phyloP scores from a whole-genome alignment of 2,113 vertebrate species.

The Xyrauchen texanus region DNA sequence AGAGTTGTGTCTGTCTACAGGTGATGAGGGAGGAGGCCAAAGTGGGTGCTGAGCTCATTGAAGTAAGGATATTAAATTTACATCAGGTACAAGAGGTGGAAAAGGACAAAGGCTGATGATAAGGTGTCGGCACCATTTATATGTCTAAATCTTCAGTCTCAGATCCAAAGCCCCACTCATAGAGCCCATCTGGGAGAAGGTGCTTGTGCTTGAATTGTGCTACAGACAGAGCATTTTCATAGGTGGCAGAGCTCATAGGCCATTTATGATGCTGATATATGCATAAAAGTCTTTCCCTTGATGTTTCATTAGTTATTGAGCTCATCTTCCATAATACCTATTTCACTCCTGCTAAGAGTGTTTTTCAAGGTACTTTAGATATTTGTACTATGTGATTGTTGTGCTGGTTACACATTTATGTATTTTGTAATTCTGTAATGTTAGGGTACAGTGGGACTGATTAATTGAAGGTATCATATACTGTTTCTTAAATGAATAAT shows the following conservation, averaged over 20 bases:
- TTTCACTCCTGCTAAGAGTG: constrained; percentile 1
- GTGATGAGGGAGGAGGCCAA: constrained; percentile 36
- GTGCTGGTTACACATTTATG: neutral
- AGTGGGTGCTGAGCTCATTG: constrained; percentile 32
- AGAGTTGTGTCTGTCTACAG: constrained; percentile 19
- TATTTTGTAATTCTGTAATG: neutral
- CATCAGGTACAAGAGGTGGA: constrained; percentile 56
- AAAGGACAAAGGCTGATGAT: constrained; percentile 55
- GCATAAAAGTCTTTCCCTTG: constrained; percentile 19
- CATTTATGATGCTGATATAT: constrained; percentile 52
- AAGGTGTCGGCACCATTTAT: constrained; percentile 57
- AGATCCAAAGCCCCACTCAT: constrained; percentile 60
- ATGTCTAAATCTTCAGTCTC: constrained; percentile 57
- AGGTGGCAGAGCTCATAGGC: constrained; percentile 54
- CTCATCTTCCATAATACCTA: constrained; percentile 15
- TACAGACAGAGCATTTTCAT: constrained; percentile 59
- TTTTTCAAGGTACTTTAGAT: neutral
- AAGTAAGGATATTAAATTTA: constrained; percentile 50
- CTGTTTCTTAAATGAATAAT: too few relatives aligned
- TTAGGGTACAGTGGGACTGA: too few relatives aligned
- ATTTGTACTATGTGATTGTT: neutral
- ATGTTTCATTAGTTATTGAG: constrained; percentile 30
- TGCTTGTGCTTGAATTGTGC: constrained; percentile 63
- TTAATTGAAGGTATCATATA: too few relatives aligned
- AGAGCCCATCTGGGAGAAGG: constrained; percentile 61